Evolutionary conservation across 2,113 vertebrate genomes (phyloP).

Genomic region (Catharus bicknelli): DNA sequence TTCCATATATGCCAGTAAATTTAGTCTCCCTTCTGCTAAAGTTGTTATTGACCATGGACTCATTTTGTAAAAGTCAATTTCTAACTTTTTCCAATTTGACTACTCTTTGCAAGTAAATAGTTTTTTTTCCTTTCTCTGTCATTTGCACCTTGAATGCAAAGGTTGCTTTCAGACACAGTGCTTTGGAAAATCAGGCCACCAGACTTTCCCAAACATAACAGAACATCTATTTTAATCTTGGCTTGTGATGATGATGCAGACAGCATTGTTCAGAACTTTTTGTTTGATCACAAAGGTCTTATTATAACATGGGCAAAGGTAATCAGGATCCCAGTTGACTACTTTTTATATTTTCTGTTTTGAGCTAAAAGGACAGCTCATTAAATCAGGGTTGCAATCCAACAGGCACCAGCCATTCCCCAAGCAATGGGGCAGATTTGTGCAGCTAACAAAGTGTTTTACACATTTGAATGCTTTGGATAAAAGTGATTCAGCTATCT

Average conservation of each 20-base stretch:
- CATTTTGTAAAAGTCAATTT: background rate
- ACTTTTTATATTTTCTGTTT: background rate
- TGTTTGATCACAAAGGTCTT: constrained; percentile 7
- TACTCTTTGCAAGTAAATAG: background rate
- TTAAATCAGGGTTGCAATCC: background rate
- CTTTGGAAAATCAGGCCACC: background rate
- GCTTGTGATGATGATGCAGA: background rate
- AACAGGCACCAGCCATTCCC: background rate
- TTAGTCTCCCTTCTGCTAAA: constrained; percentile 38
- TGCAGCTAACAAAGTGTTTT: background rate
- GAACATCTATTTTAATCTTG: constrained; percentile 7
- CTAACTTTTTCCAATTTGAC: background rate
- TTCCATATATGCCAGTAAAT: constrained; percentile 42
- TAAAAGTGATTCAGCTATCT: background rate
- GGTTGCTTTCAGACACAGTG: background rate
- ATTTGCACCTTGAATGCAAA: background rate
- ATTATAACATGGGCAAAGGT: background rate
- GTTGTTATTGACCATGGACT: constrained; percentile 20
- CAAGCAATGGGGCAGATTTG: background rate
- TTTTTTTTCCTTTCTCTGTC: background rate
- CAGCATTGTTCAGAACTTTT: background rate
- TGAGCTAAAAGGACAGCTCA: background rate
- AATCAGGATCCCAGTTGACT: constrained; percentile 7
- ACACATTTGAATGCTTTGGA: background rate
- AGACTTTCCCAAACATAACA: background rate